Evolutionary conservation across 2,888 invertebrate genomes (phyloP).

Genomic region (Biston stratarius): DNA sequence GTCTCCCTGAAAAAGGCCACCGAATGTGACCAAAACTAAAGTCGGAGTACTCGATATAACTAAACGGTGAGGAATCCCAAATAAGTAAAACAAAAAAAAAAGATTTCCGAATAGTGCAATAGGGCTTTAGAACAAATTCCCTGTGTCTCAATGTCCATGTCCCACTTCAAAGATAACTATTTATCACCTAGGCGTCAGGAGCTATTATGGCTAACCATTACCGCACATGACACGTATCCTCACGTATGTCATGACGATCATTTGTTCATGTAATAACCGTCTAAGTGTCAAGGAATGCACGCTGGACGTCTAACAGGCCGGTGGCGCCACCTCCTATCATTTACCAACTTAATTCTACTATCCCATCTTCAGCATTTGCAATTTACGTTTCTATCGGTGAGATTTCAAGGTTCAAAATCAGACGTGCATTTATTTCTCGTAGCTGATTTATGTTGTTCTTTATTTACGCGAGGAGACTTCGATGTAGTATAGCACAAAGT

Average conservation of each 20-base stretch:
- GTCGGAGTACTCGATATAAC: too few species aligned
- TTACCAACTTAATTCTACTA: slow-evolving; percentile 51
- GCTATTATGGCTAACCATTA: slow-evolving; percentile 45
- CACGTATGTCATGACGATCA: slow-evolving; percentile 54
- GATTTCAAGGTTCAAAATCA: slow-evolving; percentile 33
- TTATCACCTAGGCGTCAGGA: slow-evolving; percentile 41
- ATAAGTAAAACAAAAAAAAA: not conserved
- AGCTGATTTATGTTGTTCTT: slow-evolving; percentile 47
- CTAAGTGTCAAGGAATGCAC: slow-evolving; percentile 56
- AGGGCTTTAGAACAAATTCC: slow-evolving; percentile 17
- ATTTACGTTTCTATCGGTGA: slow-evolving; percentile 33
- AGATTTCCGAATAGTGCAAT: not conserved
- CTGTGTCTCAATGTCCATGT: not conserved
- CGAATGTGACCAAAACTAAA: too few species aligned
- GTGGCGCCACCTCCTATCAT: slow-evolving; percentile 72
- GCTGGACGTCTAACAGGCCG: slow-evolving; percentile 61
- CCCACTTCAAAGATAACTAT: slow-evolving; percentile 25
- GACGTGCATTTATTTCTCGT: not conserved
- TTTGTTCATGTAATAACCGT: slow-evolving; percentile 58
- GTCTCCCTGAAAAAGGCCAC: too few species aligned
- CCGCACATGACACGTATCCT: slow-evolving; percentile 41
- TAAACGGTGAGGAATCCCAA: not conserved
- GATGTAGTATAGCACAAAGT: slow-evolving; percentile 62
- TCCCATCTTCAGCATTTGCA: slow-evolving; percentile 4
- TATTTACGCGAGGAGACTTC: slow-evolving; percentile 69